Base-by-base conservation (phyloP, 2,797 vertebrate genomes). In the Melanotaenia trifasciata region DNA sequence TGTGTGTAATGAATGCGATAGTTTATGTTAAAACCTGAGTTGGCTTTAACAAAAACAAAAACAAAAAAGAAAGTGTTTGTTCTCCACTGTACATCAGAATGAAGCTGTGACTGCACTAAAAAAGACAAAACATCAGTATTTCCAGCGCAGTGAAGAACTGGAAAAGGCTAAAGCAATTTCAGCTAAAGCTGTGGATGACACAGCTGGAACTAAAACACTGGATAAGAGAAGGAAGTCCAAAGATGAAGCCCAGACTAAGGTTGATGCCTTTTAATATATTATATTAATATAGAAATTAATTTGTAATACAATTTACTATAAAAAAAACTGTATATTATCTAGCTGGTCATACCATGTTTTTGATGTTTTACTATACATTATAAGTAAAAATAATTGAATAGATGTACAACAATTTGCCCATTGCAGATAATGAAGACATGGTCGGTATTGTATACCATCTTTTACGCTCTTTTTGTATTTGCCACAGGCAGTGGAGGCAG, bases 201-300 rank as follows among this genome's bases (percentile, higher is more conserved):
- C 92, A 7, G 88, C 92, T 0, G 92, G 95, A 80, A 90, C 62
- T 84, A 98, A 96, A 87, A 97, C 96, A 57, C 90, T 98, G 75
- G 97, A 99, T 85, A 96, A 96, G 81, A 95, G 96, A 33, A 94
- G 95, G 33, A 97, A 96, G 58, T 96, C 95, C 0, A 94, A 94
- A 51, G 98, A 98, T 76, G 98, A 98, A 20, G 96, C 96, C 0
- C 93, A 96, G 57, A 61, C 80, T 63, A 98, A 97, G 95, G 97
- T 96, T 84, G 79, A 33, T 9, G 28, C 70, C 18, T 0, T 20
- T 68, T 64, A 38, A 63, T 58, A 32, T 32, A 58, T 8, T 10
- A 3, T 10, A 40, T 50, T 36, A 11, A n/a, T 72, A 26, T 53
- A 28, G 0, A 64, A 16, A 47, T 32, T 1, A 9, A 56, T 5